Evolutionary conservation across 2,888 invertebrate species (phyloP).

Genomic region (Conchocele bisecta): DNA sequence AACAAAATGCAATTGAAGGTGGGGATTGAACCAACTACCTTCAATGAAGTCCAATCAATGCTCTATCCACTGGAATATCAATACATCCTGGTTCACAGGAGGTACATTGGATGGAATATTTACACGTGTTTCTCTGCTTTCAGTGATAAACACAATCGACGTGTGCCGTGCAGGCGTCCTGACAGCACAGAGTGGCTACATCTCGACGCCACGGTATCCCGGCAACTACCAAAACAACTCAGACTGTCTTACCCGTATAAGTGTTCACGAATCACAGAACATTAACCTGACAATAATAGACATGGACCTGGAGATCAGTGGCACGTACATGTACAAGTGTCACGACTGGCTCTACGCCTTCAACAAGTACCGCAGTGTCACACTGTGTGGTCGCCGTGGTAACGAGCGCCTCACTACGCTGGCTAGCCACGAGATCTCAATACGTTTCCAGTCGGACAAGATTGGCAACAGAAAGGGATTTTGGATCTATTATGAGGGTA

Average conservation of each 20-base stretch:
- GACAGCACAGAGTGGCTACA: conserved; percentile 72
- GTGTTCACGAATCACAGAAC: conserved; percentile 65
- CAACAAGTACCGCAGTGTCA: conserved; percentile 70
- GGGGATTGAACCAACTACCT: too few species aligned
- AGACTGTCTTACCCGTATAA: conserved; percentile 68
- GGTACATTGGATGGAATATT: too few species aligned
- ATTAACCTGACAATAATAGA: conserved; percentile 75
- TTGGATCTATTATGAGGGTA: conserved; percentile 81
- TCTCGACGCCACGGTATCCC: conserved; percentile 78
- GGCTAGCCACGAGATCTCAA: conserved; percentile 65
- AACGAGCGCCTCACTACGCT: conserved; percentile 68
- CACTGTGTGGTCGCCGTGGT: conserved; percentile 73
- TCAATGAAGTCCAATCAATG: too few species aligned
- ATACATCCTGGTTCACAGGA: too few species aligned
- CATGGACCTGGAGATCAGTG: conserved; percentile 71
- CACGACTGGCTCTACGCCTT: conserved; percentile 74
- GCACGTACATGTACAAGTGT: conserved; percentile 68
- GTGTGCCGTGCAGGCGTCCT: conserved; percentile 66
- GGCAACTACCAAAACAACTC: conserved; percentile 64
- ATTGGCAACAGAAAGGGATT: conserved; percentile 74
- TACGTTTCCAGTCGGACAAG: conserved; percentile 63
- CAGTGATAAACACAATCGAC: conserved; percentile 69
- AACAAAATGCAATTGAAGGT: too few species aligned
- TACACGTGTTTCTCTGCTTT: too few species aligned
- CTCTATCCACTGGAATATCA: too few species aligned